phyloP scores from a whole-genome alignment of 2,113 vertebrate species.

The Rhinogobius similis region DNA sequence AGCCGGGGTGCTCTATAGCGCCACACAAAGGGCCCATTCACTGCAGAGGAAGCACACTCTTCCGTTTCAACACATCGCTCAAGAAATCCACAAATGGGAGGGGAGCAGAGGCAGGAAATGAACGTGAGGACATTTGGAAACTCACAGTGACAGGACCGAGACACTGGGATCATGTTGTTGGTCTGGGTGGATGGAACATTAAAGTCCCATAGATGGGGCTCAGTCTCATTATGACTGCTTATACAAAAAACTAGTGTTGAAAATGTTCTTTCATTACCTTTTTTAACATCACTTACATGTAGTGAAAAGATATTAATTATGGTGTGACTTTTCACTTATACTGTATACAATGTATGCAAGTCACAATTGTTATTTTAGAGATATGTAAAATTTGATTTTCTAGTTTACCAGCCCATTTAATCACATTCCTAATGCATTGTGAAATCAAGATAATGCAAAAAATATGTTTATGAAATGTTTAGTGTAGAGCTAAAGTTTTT shows the following conservation, averaged over 20 bases:
- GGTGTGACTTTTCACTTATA: neutral
- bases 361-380: too few species aligned
- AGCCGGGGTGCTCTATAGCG: constrained; percentile 22
- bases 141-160: constrained; percentile 30
- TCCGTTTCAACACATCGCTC: constrained; percentile 59
- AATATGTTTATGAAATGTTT: too few species aligned
- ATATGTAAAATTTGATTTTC: too few species aligned
- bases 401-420: too few species aligned
- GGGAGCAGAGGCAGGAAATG: constrained; percentile 61
- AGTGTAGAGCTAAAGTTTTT: too few species aligned
- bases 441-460: too few species aligned
- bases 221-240: neutral
- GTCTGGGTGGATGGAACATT: neutral
- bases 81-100: constrained; percentile 13
- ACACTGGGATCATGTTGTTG: constrained; percentile 46
- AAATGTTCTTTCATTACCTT: neutral
- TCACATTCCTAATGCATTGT: too few species aligned
- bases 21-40: constrained; percentile 72
- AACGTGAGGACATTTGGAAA: constrained; percentile 52
- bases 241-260: neutral
- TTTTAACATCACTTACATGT: neutral
- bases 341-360: too few species aligned
- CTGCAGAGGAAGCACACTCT: constrained; percentile 37
- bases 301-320: neutral
- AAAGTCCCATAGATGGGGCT: neutral